These are phyloP conservation scores for Urophycis tenuis DNA, from an alignment of 2,797 vertebrate genomes.

Conservation along the genomic window DNA sequence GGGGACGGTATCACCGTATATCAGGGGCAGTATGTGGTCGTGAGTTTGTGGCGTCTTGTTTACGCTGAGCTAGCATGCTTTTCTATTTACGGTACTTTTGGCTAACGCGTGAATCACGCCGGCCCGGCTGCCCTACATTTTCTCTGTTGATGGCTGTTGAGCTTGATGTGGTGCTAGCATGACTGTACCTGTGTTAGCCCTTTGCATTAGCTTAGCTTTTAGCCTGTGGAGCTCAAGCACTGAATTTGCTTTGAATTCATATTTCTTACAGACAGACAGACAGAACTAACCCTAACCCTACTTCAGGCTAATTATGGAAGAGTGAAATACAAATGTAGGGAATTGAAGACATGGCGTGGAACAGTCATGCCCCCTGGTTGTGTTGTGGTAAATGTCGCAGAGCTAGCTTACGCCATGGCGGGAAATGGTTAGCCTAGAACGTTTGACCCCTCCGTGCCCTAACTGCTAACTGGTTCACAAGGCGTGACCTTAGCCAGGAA, in stretches of 20 bases:
- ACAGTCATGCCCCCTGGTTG: background rate
- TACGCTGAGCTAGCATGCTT: background rate
- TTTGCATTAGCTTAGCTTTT: constrained; percentile 27
- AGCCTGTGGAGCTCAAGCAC: constrained; percentile 20
- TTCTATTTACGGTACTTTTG: background rate
- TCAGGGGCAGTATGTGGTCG: background rate
- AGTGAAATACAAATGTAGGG: background rate
- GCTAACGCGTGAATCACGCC: constrained; percentile 4
- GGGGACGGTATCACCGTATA: background rate
- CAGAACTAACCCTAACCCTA: too few relatives aligned
- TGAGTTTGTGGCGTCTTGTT: background rate
- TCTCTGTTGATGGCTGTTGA: background rate
- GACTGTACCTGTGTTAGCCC: constrained; percentile 48
- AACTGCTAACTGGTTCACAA: constrained; percentile 27
- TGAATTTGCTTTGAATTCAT: background rate
- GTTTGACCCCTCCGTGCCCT: background rate
- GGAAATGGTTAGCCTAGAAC: background rate
- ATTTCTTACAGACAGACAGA: too few relatives aligned
- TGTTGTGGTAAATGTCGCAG: background rate
- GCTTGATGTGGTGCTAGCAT: constrained; percentile 12
- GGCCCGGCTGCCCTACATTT: constrained; percentile 7
- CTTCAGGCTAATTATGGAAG: background rate
- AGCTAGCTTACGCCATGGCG: background rate
- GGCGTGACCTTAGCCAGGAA: constrained; percentile 9
- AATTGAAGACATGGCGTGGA: background rate